Base-by-base conservation (phyloP, 2,888 invertebrate genomes). In the Seira sanloemensis region DNA sequence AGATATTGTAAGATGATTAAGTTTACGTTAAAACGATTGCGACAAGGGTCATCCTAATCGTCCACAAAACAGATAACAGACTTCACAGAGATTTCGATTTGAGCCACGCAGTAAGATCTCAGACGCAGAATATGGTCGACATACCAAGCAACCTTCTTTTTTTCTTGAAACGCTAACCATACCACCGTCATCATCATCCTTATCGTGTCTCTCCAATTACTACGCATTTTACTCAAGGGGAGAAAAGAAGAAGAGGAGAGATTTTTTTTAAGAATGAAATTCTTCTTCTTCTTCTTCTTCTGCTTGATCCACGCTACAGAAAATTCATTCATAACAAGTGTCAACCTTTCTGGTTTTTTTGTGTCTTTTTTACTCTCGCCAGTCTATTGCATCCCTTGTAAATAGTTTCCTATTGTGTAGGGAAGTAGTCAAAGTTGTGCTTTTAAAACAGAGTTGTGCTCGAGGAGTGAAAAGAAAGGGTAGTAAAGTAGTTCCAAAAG, bases 311-410 rank as follows among this genome's bases (percentile, higher is more conserved):
- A 68, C 66, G 18, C 23, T 25, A 69, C 7, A 58, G 12, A 58
- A 58, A 24, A 19, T 79, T 79, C 78, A 79, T 79, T 79, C 78
- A 79, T 62, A 77, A 77, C 54, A 79, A 79, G 72, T 71, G 71
- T 71, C 71, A 78, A 78, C 78, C 77, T 54, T 77, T 68, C 77
- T 68, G 67, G 68, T 68, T 77, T 46, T 75, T 37, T n/a, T 37
- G 16, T 50, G 37, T n/a, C n/a, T n/a, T 58, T 18, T 18, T 9
- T 58, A 18, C 58, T 58, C 58, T n/a, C n/a, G n/a, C n/a, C n/a
- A n/a, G n/a, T n/a, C n/a, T n/a, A n/a, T 37, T n/a, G n/a, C 5
- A n/a, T 58, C 58, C 58, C 58, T 58, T 37, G 2, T 58, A 12
- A 58, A 58, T 4, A 58, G 7, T 5, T 16, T 58, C 18, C 2